Conservation (phyloP, 2,888 invertebrate species). For the Coelopa pilipes region DNA sequence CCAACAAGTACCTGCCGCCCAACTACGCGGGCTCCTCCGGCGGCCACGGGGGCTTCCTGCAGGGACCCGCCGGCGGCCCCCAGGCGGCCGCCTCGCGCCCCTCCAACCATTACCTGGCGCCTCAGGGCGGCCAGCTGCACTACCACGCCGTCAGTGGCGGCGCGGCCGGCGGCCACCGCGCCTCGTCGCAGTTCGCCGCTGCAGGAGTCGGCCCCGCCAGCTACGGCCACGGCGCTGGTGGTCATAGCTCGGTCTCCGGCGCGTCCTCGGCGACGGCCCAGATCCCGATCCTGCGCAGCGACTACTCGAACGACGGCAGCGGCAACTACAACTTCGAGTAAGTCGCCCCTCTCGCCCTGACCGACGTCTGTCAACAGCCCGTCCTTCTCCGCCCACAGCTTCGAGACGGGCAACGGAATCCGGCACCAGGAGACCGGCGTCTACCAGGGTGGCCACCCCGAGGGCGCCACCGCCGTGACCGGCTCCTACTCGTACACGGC, state of each 20-base stretch:
- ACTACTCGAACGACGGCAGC: conserved; percentile 71
- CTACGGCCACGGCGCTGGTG: too few relatives aligned
- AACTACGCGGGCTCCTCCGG: conserved; percentile 42
- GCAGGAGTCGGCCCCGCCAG: conserved; percentile 34
- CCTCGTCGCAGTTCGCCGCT: conserved; percentile 44
- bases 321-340: conserved; percentile 76
- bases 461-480: conserved; percentile 72
- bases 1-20: conserved; percentile 60
- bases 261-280: conserved; percentile 63
- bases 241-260: too few relatives aligned
- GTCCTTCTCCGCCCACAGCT: conserved; percentile 59
- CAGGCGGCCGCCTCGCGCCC: conserved; percentile 39
- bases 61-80: conserved; percentile 48
- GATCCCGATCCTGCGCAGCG: conserved; percentile 72
- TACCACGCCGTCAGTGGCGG: conserved; percentile 54
- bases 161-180: background rate
- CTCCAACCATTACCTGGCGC: conserved; percentile 54
- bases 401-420: conserved; percentile 76
- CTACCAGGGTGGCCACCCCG: conserved; percentile 71
- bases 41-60: conserved; percentile 46
- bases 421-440: conserved; percentile 70
- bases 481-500: conserved; percentile 75
- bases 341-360: conserved; percentile 42
- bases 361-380: too few relatives aligned
- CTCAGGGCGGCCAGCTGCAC: conserved; percentile 46